These are phyloP conservation scores for Strix uralensis DNA, from an alignment of 2,113 vertebrate genomes.

Conservation along the genomic window DNA sequence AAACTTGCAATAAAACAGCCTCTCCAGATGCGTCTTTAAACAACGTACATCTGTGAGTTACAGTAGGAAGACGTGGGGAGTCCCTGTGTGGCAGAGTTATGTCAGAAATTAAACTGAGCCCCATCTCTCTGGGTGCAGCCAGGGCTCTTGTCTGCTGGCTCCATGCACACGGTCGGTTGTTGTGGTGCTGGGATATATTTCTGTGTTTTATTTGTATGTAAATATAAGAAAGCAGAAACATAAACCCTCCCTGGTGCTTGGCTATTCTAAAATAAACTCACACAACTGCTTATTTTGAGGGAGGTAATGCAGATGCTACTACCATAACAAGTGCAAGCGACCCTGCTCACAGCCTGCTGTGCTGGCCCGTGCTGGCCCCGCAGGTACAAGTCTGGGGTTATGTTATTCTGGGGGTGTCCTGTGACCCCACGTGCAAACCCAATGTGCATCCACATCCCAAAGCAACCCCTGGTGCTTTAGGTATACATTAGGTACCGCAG, in stretches of 20 bases:
- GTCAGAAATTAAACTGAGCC: neutral
- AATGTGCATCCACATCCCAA: rapidly evolving
- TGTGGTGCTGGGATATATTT: neutral
- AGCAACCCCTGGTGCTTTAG: neutral
- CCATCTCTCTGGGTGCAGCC: neutral
- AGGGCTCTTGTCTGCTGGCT: neutral
- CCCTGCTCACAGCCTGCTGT: neutral
- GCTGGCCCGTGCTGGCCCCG: rapidly evolving
- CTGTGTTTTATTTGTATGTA: neutral
- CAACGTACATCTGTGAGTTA: neutral
- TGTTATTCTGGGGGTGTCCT: neutral
- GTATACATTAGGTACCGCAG: neutral
- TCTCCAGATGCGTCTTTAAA: rapidly evolving
- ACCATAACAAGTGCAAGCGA: rapidly evolving
- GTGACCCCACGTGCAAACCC: neutral
- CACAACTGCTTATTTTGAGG: neutral
- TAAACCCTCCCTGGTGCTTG: neutral
- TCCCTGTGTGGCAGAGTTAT: neutral
- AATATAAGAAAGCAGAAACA: neutral
- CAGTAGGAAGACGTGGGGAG: neutral
- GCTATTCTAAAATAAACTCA: neutral
- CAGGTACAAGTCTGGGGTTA: rapidly evolving
- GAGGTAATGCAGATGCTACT: neutral
- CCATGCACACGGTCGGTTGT: rapidly evolving
- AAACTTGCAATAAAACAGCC: neutral